Conservation (phyloP, 2,113 vertebrate genomes). For the Oceanites oceanicus region DNA sequence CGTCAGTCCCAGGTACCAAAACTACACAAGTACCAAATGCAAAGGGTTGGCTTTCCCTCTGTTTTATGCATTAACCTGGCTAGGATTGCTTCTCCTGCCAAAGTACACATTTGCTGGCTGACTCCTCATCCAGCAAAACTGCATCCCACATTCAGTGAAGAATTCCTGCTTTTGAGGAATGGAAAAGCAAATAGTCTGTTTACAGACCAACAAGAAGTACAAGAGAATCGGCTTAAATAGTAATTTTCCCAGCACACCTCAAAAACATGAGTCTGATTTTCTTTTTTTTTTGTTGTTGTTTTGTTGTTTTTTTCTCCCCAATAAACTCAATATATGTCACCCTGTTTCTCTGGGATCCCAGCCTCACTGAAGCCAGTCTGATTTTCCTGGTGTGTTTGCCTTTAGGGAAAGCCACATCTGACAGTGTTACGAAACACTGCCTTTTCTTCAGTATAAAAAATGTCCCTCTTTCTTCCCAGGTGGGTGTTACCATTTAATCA, state of each 20-base stretch:
- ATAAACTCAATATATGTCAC: neutral
- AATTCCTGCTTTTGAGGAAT: neutral
- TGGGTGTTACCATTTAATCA: neutral
- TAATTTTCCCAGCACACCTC: neutral
- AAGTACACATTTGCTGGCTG: neutral
- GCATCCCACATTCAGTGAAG: neutral
- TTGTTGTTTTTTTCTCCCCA: neutral
- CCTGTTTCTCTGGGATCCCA: neutral
- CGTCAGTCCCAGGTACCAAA: neutral
- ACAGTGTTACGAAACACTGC: neutral
- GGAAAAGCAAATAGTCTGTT: neutral
- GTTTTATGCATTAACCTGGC: neutral
- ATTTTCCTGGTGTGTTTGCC: neutral
- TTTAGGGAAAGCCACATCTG: neutral
- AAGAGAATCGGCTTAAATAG: neutral
- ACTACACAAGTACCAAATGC: neutral
- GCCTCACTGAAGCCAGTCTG: neutral
- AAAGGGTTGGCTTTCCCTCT: neutral
- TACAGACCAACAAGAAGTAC: neutral
- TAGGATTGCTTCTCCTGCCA: neutral
- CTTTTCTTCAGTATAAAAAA: neutral
- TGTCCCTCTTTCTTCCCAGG: neutral
- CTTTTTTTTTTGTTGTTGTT: too few relatives aligned
- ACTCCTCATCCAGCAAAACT: neutral
- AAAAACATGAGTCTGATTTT: neutral